phyloP scores from a whole-genome alignment of 1,140 invertebrate species.

The Heliconius eleuchia region DNA sequence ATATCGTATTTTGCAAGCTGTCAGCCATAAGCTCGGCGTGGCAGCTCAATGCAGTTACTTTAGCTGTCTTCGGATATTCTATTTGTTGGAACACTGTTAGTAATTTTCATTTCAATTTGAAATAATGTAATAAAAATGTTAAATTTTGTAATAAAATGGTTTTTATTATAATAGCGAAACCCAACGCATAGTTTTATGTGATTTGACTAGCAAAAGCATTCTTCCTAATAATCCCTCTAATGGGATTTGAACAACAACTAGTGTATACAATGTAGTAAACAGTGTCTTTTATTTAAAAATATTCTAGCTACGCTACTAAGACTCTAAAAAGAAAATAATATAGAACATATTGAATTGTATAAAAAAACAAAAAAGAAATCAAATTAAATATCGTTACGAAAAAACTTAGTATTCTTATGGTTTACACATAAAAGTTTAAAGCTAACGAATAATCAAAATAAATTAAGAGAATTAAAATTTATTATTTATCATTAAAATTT shows the following conservation, averaged over 20 bases:
- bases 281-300: no score
- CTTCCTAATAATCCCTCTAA: no score
- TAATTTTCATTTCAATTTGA: neutral
- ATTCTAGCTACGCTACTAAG: no score
- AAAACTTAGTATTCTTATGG: no score
- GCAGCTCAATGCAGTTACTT: slow-evolving; percentile 4
- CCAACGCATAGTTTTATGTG: no score
- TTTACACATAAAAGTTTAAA: neutral
- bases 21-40: slow-evolving; percentile 7
- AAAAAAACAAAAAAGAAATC: no score
- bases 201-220: no score
- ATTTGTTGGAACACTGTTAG: neutral
- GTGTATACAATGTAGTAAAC: no score
- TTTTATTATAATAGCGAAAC: neutral
- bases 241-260: no score
- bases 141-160: neutral
- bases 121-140: neutral
- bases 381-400: no score
- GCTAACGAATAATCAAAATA: neutral
- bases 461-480: neutral
- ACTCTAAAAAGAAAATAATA: no score
- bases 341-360: no score
- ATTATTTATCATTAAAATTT: slow-evolving; percentile 36
- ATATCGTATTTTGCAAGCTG: slow-evolving; percentile 9
- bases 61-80: slow-evolving; percentile 4